These are phyloP conservation scores for Hycleus cichorii DNA, from an alignment of 1,140 invertebrate species.

Conservation along the genomic window DNA sequence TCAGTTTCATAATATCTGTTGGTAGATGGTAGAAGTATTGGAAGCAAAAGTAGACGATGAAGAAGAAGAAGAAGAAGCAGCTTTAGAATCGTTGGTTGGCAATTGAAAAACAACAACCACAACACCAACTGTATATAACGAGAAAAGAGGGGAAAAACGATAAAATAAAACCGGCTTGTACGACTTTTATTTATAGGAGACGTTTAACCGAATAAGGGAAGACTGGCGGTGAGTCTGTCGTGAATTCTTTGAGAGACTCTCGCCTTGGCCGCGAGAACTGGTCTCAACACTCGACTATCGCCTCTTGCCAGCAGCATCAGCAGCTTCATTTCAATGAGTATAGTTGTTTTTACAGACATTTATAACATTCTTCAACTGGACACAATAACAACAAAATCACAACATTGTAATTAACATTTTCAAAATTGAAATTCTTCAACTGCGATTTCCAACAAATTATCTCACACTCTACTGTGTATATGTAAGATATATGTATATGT, in stretches of 20 bases:
- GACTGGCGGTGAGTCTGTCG: constrained; percentile 17
- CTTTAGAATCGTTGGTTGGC: neutral
- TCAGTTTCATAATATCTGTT: constrained; percentile 23
- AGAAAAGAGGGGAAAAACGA: constrained; percentile 1
- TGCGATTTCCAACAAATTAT: no score
- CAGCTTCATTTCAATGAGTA: no score
- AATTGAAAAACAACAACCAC: neutral
- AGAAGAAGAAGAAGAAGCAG: neutral
- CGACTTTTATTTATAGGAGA: constrained; percentile 24
- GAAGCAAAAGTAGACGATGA: neutral
- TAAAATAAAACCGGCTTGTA: constrained; percentile 18
- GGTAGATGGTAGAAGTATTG: constrained; percentile 3
- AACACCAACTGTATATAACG: neutral
- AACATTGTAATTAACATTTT: no score
- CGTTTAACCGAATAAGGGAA: constrained; percentile 27
- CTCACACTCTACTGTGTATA: no score
- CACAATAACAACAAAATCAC: no score
- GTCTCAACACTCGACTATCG: constrained; percentile 13
- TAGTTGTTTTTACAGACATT: no score
- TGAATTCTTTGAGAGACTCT: constrained; percentile 18
- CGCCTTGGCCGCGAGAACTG: constrained; percentile 21
- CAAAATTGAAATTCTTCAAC: no score
- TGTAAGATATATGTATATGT: no score
- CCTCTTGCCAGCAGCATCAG: neutral
- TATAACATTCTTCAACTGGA: no score